A percentile compares a stretch with the other conserved stretches of the same genome.
Evolutionary conservation across 2,113 vertebrate species (phyloP).

Genomic region (Plestiodon gilberti): DNA sequence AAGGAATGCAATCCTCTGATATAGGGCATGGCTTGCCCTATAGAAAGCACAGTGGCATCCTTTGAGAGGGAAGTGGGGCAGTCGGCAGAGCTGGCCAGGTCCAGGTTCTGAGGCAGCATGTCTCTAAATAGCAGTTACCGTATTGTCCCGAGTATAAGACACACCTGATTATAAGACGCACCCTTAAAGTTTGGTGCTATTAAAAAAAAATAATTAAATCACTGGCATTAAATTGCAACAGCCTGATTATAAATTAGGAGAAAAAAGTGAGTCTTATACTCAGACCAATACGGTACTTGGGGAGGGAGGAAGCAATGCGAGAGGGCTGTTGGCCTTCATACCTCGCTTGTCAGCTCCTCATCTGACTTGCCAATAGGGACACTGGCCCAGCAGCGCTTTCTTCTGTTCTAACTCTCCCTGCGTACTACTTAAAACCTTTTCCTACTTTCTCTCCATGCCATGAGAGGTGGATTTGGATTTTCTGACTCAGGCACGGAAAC

Average conservation of each 20-base stretch:
- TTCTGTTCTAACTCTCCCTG: neutral
- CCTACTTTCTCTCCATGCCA: neutral
- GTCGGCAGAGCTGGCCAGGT: neutral
- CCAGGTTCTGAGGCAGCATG: neutral
- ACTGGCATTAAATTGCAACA: no score
- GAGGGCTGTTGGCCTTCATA: no score
- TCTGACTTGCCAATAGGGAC: neutral
- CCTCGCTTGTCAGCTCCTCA: neutral
- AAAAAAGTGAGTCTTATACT: no score
- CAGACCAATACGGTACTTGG: no score
- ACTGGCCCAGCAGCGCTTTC: no score
- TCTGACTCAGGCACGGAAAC: neutral
- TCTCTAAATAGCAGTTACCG: neutral
- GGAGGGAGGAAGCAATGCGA: neutral
- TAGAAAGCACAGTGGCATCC: neutral
- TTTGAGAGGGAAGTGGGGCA: neutral
- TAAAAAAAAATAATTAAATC: no score
- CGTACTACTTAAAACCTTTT: neutral
- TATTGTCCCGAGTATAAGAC: no score
- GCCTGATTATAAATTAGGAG: no score
- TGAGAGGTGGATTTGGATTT: neutral
- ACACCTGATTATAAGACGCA: no score
- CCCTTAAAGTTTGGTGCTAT: no score
- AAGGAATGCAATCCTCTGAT: neutral
- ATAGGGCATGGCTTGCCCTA: neutral